Evolutionary conservation across 2,797 vertebrate species (phyloP).

Genomic region (Diplodus sargus): DNA sequence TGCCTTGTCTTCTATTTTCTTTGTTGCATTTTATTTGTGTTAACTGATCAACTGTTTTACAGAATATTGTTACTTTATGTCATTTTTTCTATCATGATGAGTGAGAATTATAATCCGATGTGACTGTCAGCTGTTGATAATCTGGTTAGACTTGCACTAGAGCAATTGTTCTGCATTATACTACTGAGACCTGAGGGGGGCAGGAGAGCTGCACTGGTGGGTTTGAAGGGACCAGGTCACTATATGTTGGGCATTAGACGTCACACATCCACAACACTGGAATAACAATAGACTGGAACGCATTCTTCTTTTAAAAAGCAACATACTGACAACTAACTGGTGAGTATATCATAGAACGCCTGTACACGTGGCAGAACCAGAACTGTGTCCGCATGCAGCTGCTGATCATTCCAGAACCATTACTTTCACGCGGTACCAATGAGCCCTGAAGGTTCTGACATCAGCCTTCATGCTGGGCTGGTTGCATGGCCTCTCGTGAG

Average conservation of each 20-base stretch:
- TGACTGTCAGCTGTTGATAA: conserved; percentile 44
- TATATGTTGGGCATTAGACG: conserved; percentile 64
- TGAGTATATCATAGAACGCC: conserved; percentile 26
- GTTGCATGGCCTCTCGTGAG: conserved; percentile 33
- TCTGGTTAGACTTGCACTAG: conserved; percentile 77
- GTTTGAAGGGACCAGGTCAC: conserved; percentile 7
- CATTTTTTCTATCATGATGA: conserved; percentile 41
- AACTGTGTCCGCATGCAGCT: conserved; percentile 42
- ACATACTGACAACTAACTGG: conserved; percentile 24
- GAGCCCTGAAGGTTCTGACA: conserved; percentile 43
- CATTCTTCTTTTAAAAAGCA: conserved; percentile 19
- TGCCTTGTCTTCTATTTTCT: conserved; percentile 7
- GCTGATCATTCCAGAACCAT: conserved; percentile 33
- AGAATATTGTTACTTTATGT: conserved; percentile 40
- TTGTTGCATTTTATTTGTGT: conserved; percentile 41
- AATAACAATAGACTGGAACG: conserved; percentile 47
- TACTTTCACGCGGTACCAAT: conserved; percentile 14
- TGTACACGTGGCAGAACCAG: conserved; percentile 28
- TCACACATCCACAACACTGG: conserved; percentile 72
- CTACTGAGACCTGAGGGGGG: conserved; percentile 74
- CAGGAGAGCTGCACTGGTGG: conserved; percentile 28
- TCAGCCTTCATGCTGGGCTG: conserved; percentile 31
- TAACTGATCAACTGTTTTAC: conserved; percentile 39
- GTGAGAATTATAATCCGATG: conserved; percentile 34
- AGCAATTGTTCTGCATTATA: conserved; percentile 68